Percentiles rank a stretch among this genome's conserved stretches.
Evolutionary conservation across 2,888 invertebrate genomes (phyloP).

Genomic region (Desoria tigrina): DNA sequence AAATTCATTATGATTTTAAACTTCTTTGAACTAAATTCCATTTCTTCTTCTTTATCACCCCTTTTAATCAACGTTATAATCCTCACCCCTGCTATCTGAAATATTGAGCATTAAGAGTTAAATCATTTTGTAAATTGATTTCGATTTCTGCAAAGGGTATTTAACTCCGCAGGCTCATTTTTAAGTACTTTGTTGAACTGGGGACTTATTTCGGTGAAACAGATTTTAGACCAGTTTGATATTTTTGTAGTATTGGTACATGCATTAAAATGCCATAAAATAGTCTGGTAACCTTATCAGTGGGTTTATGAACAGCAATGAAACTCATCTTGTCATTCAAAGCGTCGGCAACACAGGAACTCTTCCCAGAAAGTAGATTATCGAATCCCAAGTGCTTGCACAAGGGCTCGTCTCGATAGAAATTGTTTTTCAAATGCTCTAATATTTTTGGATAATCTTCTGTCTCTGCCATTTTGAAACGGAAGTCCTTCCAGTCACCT

Average conservation of each 20-base stretch:
- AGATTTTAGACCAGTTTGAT: too few relatives aligned
- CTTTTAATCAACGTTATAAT: slow-evolving; percentile 17
- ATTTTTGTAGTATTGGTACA: too few relatives aligned
- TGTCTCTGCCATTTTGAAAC: slow-evolving; percentile 16
- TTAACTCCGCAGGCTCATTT: too few relatives aligned
- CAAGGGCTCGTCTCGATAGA: slow-evolving; percentile 33
- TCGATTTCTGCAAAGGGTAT: too few relatives aligned
- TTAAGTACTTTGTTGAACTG: too few relatives aligned
- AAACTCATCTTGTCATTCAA: slow-evolving; percentile 3
- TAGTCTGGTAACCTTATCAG: slow-evolving; percentile 6
- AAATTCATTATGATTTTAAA: neutral
- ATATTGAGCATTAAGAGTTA: neutral
- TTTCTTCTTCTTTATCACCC: neutral
- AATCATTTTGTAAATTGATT: too few relatives aligned
- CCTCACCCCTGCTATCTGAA: slow-evolving; percentile 14
- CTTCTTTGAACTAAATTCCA: neutral
- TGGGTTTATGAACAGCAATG: neutral
- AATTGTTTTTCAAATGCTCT: slow-evolving; percentile 16
- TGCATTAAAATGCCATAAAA: neutral
- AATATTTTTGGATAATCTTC: slow-evolving; percentile 25
- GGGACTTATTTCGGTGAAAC: too few relatives aligned
- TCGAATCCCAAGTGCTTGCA: slow-evolving; percentile 17
- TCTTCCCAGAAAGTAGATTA: slow-evolving; percentile 16
- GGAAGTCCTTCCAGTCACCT: slow-evolving; percentile 34
- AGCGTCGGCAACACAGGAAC: neutral